Conservation (phyloP, 37 sponge, comb jelly and placozoan species). For the Dysidea cf. avara region DNA sequence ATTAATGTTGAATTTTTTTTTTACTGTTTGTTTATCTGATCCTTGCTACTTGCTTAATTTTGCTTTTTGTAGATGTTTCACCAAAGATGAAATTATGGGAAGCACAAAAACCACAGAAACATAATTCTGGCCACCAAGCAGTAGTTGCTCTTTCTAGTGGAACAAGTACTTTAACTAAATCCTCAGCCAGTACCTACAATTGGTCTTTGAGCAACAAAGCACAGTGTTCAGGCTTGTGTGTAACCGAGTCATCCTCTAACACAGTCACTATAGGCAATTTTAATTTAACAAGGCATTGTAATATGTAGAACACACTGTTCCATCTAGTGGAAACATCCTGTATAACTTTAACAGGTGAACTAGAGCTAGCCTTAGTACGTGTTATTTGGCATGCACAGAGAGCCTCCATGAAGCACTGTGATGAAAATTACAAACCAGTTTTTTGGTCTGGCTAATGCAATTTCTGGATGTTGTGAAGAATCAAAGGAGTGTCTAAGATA, state of each 20-base stretch:
- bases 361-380: too few species aligned
- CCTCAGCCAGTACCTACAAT: not conserved
- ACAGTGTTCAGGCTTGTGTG: not conserved
- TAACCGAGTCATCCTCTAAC: constrained; percentile 3
- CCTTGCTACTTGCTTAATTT: too few species aligned
- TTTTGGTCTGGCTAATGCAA: not conserved
- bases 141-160: not conserved
- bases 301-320: not conserved
- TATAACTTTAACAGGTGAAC: not conserved
- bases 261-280: not conserved
- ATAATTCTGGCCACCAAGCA: constrained; percentile 13
- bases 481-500: not conserved
- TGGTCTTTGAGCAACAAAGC: not conserved
- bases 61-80: not conserved
- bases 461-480: constrained; percentile 10
- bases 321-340: not conserved
- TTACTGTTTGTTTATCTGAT: not conserved
- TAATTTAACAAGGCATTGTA: not conserved
- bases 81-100: not conserved
- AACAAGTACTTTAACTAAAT: not conserved
- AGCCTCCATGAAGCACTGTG: not conserved
- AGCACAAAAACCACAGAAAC: not conserved
- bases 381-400: not conserved
- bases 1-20: not conserved
- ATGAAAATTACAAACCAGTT: not conserved